A percentile compares a stretch with the other conserved stretches of the same genome.
Conservation (phyloP, 2,113 vertebrate genomes). For the Tenrec ecaudatus region DNA sequence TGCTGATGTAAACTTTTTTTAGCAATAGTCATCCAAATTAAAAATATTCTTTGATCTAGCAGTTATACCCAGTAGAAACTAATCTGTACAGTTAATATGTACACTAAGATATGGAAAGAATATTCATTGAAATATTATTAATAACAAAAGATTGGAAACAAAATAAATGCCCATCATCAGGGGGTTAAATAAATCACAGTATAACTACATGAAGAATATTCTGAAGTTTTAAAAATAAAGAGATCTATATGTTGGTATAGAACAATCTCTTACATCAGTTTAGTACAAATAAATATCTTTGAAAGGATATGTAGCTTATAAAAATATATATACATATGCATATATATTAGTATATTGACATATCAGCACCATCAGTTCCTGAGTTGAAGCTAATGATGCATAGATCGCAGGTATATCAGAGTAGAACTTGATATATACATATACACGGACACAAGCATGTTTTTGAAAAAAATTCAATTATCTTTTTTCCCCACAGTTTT, state of each 20-base stretch:
- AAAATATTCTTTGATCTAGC: conserved; percentile 3
- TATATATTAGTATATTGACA: background rate
- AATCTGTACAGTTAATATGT: conserved; percentile 1
- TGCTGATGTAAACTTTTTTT: conserved; percentile 3
- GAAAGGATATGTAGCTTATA: conserved; percentile 17
- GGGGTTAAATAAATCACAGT: conserved; percentile 14
- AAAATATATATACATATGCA: background rate
- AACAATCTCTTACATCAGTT: conserved; percentile 31
- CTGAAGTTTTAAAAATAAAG: conserved; percentile 42
- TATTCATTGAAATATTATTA: background rate
- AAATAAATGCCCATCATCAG: background rate
- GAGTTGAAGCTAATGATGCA: background rate
- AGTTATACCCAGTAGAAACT: conserved; percentile 52
- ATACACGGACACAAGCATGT: no score
- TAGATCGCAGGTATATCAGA: background rate
- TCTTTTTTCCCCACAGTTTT: no score
- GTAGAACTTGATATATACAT: background rate
- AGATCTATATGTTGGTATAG: background rate
- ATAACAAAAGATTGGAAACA: conserved; percentile 46
- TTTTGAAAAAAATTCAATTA: no score
- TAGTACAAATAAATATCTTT: background rate
- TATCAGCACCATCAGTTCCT: background rate
- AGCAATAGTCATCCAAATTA: background rate
- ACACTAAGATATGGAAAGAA: conserved; percentile 51
- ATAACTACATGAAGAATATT: background rate